Evolutionary conservation across 2,888 invertebrate species (phyloP).

Genomic region (Cantharis flavilabris): DNA sequence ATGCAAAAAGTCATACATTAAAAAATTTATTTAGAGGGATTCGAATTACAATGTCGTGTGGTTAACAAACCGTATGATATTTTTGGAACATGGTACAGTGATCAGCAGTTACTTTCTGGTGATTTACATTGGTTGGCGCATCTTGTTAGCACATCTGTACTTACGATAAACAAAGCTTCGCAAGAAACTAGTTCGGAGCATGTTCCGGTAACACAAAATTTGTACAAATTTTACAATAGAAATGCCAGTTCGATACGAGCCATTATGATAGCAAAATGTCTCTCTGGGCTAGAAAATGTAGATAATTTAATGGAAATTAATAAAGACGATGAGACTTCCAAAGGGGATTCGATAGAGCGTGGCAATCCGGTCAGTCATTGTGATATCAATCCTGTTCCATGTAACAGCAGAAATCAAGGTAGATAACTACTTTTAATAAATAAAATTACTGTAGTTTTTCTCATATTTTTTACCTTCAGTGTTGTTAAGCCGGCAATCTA

Average conservation of each 20-base stretch:
- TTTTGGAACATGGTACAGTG: constrained; percentile 89
- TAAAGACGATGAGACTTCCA: constrained; percentile 33
- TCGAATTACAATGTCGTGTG: constrained; percentile 68
- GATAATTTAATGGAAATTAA: constrained; percentile 44
- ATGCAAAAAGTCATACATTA: constrained; percentile 9
- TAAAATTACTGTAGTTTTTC: too few relatives aligned
- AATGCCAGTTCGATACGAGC: constrained; percentile 80
- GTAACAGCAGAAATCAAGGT: constrained; percentile 35
- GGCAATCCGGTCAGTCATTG: constrained; percentile 62
- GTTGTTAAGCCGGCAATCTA: too few relatives aligned
- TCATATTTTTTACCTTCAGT: too few relatives aligned
- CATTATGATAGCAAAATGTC: constrained; percentile 76
- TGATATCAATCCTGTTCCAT: constrained; percentile 51
- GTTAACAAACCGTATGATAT: constrained; percentile 85
- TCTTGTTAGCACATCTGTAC: constrained; percentile 71
- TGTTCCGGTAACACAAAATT: constrained; percentile 74
- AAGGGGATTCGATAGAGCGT: constrained; percentile 44
- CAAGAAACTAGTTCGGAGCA: constrained; percentile 80
- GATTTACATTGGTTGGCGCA: constrained; percentile 81
- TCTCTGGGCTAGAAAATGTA: constrained; percentile 54
- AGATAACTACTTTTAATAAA: not conserved
- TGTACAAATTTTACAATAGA: constrained; percentile 74
- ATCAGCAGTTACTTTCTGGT: constrained; percentile 78
- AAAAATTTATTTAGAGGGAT: constrained; percentile 31
- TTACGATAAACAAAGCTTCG: constrained; percentile 83